Evolutionary conservation across 2,888 invertebrate species (phyloP).

Genomic region (Dynastes hyllus): DNA sequence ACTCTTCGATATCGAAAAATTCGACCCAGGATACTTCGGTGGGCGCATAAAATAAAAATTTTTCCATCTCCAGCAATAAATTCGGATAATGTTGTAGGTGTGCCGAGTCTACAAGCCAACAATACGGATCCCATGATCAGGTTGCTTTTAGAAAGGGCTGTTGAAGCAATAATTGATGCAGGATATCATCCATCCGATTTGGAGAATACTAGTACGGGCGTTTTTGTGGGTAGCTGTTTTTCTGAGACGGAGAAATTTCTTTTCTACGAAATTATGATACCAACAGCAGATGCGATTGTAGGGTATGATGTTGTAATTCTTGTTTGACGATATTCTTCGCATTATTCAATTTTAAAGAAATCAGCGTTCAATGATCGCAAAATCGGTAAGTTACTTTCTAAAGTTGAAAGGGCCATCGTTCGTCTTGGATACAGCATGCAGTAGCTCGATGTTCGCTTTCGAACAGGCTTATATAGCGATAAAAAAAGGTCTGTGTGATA

Average conservation of each 20-base stretch:
- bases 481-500: constrained; percentile 87
- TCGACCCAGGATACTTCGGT: constrained; percentile 75
- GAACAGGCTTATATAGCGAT: constrained; percentile 87
- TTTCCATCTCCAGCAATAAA: neutral
- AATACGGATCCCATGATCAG: constrained; percentile 76
- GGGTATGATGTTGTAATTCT: constrained; percentile 70
- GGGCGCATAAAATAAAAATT: constrained; percentile 56
- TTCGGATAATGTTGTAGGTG: constrained; percentile 59
- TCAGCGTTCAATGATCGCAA: constrained; percentile 92
- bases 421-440: constrained; percentile 94
- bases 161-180: constrained; percentile 76
- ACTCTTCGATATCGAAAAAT: constrained; percentile 72
- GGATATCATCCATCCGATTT: constrained; percentile 80
- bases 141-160: constrained; percentile 75
- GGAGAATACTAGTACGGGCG: constrained; percentile 83
- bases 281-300: constrained; percentile 70
- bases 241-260: constrained; percentile 82
- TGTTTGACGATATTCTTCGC: neutral
- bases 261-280: constrained; percentile 69
- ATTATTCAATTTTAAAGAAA: constrained; percentile 74
- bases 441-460: constrained; percentile 92
- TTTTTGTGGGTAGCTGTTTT: constrained; percentile 84
- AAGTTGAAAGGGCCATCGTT: constrained; percentile 93
- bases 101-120: constrained; percentile 80
- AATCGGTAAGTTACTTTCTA: constrained; percentile 91